Evolutionary conservation across 1,140 invertebrate genomes (phyloP).

Genomic region (Medauroidea extradentata): DNA sequence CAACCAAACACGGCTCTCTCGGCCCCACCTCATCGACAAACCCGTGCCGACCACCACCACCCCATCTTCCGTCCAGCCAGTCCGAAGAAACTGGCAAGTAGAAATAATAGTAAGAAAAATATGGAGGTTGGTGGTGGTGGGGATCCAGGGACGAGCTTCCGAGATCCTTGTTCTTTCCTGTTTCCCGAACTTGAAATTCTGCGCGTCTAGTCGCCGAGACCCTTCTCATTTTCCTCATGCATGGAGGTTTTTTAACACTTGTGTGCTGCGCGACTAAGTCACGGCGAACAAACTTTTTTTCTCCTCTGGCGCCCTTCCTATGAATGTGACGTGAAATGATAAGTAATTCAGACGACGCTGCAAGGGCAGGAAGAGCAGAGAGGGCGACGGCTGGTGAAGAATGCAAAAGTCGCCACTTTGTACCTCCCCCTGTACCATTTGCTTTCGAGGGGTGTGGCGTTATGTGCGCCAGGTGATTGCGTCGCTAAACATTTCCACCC

Average conservation of each 20-base stretch:
- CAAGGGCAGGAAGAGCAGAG: neutral
- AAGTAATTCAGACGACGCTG: slow-evolving; percentile 5
- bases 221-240: slow-evolving; percentile 5
- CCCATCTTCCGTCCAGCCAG: neutral
- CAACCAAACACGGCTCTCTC: slow-evolving; percentile 1
- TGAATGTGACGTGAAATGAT: slow-evolving; percentile 17
- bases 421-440: too few species aligned
- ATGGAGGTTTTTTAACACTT: neutral
- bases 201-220: neutral
- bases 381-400: neutral
- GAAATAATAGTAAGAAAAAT: too few species aligned
- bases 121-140: too few species aligned
- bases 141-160: too few species aligned
- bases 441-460: too few species aligned
- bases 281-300: too few species aligned
- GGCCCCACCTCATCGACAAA: neutral
- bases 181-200: slow-evolving; percentile 4
- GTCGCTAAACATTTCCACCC: too few species aligned
- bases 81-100: neutral
- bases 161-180: too few species aligned
- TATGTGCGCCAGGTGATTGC: too few species aligned
- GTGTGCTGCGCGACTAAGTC: neutral
- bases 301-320: neutral
- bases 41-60: too few species aligned
- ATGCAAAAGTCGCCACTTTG: slow-evolving; percentile 5